Evolutionary conservation across 1,140 invertebrate genomes (phyloP).

Genomic region (Drosophila ficusphila): DNA sequence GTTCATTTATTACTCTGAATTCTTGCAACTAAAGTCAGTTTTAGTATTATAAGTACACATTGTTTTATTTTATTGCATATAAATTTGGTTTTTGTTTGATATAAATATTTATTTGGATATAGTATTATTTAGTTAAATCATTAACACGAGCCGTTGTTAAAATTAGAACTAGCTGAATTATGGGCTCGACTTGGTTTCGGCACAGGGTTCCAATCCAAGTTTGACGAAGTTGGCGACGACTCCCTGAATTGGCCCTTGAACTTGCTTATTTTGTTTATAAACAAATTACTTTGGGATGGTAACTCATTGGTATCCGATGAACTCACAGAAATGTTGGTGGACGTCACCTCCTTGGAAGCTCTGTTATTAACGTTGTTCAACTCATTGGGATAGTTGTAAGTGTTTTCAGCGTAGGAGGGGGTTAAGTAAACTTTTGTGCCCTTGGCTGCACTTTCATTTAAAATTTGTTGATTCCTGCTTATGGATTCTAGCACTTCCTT

Average conservation of each 20-base stretch:
- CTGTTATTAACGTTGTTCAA: slow-evolving; percentile 15
- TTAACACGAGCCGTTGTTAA: slow-evolving; percentile 22
- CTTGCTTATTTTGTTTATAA: slow-evolving; percentile 71
- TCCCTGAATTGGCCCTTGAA: slow-evolving; percentile 64
- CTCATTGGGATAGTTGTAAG: slow-evolving; percentile 25
- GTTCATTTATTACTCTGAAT: not conserved
- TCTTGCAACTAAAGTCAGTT: not conserved
- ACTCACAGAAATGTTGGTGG: slow-evolving; percentile 20
- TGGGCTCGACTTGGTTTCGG: slow-evolving; percentile 75
- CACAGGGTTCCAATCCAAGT: slow-evolving; percentile 83
- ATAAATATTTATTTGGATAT: slow-evolving; percentile 32
- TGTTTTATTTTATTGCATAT: slow-evolving; percentile 30
- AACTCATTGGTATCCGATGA: slow-evolving; percentile 15
- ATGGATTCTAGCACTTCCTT: slow-evolving; percentile 84
- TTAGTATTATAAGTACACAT: slow-evolving; percentile 37
- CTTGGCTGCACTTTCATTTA: slow-evolving; percentile 76
- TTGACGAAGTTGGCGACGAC: slow-evolving; percentile 76
- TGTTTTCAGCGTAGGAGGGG: slow-evolving; percentile 34
- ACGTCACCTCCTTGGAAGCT: slow-evolving; percentile 21
- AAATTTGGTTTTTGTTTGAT: slow-evolving; percentile 9
- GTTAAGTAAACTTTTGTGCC: slow-evolving; percentile 53
- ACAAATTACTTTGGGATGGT: slow-evolving; percentile 38
- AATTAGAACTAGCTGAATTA: slow-evolving; percentile 10
- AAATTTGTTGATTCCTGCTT: slow-evolving; percentile 74
- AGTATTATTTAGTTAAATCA: slow-evolving; percentile 6